Conservation (phyloP, 2,113 vertebrate genomes). For the Pseudorasbora parva region DNA sequence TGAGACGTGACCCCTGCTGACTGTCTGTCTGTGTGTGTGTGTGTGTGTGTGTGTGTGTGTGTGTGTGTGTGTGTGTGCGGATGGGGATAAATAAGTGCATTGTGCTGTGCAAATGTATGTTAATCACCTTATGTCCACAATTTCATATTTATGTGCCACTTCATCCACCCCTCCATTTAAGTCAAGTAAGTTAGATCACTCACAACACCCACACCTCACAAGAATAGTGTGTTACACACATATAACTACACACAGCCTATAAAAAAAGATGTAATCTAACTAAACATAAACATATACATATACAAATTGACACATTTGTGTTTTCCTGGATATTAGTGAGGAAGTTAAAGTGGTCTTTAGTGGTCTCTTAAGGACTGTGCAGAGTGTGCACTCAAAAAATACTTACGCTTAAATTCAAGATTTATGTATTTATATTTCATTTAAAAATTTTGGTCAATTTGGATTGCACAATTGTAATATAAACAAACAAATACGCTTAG, state of each 20-base stretch:
- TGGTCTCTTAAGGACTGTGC: too few species aligned
- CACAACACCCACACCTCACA: too few species aligned
- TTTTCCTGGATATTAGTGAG: too few species aligned
- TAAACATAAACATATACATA: too few species aligned
- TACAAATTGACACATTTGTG: too few species aligned
- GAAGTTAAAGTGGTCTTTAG: too few species aligned
- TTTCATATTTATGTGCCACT: neutral
- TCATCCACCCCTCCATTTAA: neutral
- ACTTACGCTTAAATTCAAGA: neutral
- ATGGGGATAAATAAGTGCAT: slow-evolving; percentile 6
- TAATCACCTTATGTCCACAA: neutral
- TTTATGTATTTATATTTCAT: neutral
- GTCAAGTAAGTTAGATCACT: too few species aligned
- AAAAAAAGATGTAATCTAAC: too few species aligned
- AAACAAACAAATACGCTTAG: neutral
- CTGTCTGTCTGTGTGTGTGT: slow-evolving; percentile 11
- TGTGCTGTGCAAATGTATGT: slow-evolving; percentile 16
- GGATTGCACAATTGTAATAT: neutral
- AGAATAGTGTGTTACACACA: too few species aligned
- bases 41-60: neutral
- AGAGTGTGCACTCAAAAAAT: too few species aligned
- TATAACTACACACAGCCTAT: too few species aligned
- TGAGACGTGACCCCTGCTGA: slow-evolving; percentile 47
- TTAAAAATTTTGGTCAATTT: neutral
- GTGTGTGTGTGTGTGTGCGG: neutral